A percentile compares a stretch with the other conserved stretches of the same genome.
Conservation (phyloP, 37 sponge, comb jelly and placozoan genomes). For the Agelas oroides region DNA sequence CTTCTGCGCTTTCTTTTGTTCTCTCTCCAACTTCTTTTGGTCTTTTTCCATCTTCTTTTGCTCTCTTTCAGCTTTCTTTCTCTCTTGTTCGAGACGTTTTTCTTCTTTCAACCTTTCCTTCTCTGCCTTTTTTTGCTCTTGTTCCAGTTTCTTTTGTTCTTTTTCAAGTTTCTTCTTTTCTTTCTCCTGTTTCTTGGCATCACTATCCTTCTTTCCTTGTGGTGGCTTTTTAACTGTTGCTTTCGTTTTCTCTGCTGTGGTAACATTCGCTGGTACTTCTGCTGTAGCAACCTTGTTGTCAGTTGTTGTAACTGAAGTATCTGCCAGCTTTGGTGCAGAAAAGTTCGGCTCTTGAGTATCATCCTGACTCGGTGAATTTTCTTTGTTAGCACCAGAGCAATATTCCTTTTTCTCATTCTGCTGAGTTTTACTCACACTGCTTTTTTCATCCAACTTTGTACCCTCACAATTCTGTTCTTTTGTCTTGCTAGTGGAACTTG, state of each 20-base stretch:
- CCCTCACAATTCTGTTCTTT: no score
- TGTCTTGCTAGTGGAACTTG: no score
- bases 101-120: slow-evolving; percentile 28
- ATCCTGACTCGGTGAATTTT: not conserved
- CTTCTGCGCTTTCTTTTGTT: not conserved
- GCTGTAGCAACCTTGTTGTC: no score
- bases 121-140: slow-evolving; percentile 30
- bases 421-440: no score
- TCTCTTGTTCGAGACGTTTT: slow-evolving; percentile 28
- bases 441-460: no score
- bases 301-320: no score
- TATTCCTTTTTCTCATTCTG: not conserved
- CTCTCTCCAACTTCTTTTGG: slow-evolving; percentile 22
- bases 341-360: not conserved
- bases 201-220: not conserved
- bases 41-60: slow-evolving; percentile 35
- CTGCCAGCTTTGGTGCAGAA: no score
- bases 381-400: not conserved
- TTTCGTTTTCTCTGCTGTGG: not conserved
- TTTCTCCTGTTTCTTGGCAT: slow-evolving; percentile 16
- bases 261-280: not conserved
- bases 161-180: slow-evolving; percentile 2
- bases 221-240: not conserved
- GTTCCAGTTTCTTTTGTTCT: slow-evolving; percentile 23
- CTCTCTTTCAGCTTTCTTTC: slow-evolving; percentile 31